Base-by-base conservation (phyloP, 35 echinoderm and acorn worm species). In the Anneissia japonica region DNA sequence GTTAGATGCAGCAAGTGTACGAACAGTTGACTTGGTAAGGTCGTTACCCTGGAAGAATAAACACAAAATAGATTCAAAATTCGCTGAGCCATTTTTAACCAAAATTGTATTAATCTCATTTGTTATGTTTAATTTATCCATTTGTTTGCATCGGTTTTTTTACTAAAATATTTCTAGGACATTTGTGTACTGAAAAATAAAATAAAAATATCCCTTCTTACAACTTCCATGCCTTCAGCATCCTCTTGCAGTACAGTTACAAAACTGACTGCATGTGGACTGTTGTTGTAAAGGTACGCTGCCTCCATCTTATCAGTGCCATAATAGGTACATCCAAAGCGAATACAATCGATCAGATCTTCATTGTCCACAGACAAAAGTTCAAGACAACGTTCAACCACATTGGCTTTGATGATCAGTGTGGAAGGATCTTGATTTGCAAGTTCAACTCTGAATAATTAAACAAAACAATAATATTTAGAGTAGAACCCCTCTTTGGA, bases 281-380 rank as follows among this genome's bases (percentile, higher is more conserved):
- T 90, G 79, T 99, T 94, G 74, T 99, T 99, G 85, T 91, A 99
- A 73, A 99, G 79, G 34, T 90, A 82, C 35, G 96, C 92, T 31
- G 83, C 39, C 51, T 84, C 85, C 0, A 92, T 99, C 79, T 86
- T 93, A 79, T 99, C 96, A 0, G 96, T 99, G 14, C 96, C 96
- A 84, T 94, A 99, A 87, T 99, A 99, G 0, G 92, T 92, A 72
- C 75, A 87, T 13, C 96, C 96, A 92, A 99, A 99, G 33, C 86
- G 37, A 34, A 99, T 73, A 76, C 92, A 99, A 21, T 99, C 84
- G 4, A 99, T 77, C 45, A 34, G 77, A 12, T 91, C 73, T 14
- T 86, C 89, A 14, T 82, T 45, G 31, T 94, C 80, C 2, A 87
- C 82, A 32, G 93, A 90, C 13, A 94, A 74, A 26, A 99, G 40